phyloP scores from a whole-genome alignment of 2,113 vertebrate species.

The Halichoerus grypus region DNA sequence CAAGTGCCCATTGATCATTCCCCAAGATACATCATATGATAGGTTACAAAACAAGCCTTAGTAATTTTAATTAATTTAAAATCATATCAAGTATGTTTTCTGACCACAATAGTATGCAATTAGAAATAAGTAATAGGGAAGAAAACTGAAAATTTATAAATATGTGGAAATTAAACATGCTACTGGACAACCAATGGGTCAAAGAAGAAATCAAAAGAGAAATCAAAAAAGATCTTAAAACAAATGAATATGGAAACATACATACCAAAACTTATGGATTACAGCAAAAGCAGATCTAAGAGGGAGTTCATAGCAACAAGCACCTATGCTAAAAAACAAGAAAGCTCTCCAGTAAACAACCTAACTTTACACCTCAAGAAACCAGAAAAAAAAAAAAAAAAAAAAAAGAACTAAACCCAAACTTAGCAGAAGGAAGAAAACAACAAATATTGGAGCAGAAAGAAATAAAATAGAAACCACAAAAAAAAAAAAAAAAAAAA shows the following conservation, averaged over 20 bases:
- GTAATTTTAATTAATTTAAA: neutral
- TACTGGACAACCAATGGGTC: neutral
- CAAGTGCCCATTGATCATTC: neutral
- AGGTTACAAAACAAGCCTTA: neutral
- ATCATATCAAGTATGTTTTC: neutral
- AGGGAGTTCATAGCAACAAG: neutral
- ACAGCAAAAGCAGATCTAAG: neutral
- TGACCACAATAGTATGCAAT: neutral
- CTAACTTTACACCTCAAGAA: neutral
- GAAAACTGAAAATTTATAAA: neutral
- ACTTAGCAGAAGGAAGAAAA: neutral
- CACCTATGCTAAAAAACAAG: neutral
- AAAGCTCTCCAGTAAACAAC: neutral
- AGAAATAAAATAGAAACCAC: neutral
- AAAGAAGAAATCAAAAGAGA: neutral
- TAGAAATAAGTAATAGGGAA: neutral
- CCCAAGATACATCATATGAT: neutral
- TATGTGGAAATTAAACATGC: neutral
- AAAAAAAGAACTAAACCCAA: neutral
- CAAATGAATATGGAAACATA: neutral
- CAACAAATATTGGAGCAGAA: neutral
- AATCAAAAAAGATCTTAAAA: neutral
- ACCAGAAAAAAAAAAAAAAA: neutral
- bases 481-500: neutral
- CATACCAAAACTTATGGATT: neutral